These are phyloP conservation scores for Orthonychiurus folsomi DNA, from an alignment of 2,888 invertebrate genomes.

Conservation along the genomic window DNA sequence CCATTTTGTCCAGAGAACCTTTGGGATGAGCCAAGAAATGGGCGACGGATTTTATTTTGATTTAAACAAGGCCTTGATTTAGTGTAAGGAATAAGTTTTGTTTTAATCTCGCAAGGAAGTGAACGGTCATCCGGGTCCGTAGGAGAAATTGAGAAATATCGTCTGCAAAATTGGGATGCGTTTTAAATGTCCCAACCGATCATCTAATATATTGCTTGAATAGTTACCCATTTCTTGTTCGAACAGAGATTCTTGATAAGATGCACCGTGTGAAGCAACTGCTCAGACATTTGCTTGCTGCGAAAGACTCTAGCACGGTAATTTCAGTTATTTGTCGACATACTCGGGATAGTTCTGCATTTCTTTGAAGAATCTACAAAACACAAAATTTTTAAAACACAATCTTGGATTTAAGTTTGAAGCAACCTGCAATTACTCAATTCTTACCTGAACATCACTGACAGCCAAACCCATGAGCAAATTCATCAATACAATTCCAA, in stretches of 20 bases:
- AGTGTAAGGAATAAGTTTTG: conserved; percentile 5
- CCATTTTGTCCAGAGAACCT: neutral
- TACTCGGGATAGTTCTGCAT: conserved; percentile 6
- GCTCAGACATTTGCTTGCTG: neutral
- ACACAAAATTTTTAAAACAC: neutral
- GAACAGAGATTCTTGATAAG: conserved; percentile 8
- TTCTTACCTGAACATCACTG: conserved; percentile 35
- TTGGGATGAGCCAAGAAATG: neutral
- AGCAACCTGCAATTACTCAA: neutral
- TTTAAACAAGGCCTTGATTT: neutral
- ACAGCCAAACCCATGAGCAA: conserved; percentile 40
- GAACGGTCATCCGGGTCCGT: conserved; percentile 3
- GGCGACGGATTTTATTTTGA: neutral
- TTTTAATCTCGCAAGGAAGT: conserved; percentile 4
- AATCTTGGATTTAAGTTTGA: neutral
- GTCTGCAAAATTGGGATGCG: neutral
- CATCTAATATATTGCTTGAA: neutral
- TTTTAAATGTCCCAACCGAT: neutral
- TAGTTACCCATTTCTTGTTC: conserved; percentile 5
- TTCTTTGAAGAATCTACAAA: conserved; percentile 12
- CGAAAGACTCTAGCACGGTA: conserved; percentile 15
- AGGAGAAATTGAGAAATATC: conserved; percentile 5
- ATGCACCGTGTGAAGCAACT: neutral
- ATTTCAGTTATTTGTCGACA: conserved; percentile 16
- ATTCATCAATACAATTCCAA: conserved; percentile 40